These are phyloP conservation scores for Hirtodrosophila confusa DNA, from an alignment of 2,888 invertebrate genomes.

Conservation along the genomic window DNA sequence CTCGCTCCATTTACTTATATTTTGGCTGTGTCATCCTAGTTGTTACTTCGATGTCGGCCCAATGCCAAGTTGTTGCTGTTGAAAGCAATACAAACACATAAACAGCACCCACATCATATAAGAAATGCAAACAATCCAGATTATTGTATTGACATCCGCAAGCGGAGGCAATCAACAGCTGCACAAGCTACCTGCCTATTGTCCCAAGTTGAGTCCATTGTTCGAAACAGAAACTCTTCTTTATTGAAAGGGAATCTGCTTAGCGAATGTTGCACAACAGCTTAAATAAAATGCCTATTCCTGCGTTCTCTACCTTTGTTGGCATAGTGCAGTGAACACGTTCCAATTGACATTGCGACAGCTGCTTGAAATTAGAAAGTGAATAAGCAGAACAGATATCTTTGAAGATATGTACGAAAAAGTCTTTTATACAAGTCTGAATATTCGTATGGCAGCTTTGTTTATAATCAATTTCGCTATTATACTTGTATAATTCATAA, in stretches of 20 bases:
- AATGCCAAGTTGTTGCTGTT: slow-evolving; percentile 7
- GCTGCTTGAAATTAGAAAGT: slow-evolving; percentile 17
- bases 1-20: background rate
- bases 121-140: slow-evolving; percentile 12
- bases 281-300: background rate
- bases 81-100: slow-evolving; percentile 4
- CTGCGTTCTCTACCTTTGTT: background rate
- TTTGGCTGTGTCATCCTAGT: background rate
- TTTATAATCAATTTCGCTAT: too few species aligned
- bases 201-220: slow-evolving; percentile 11
- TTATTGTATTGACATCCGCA: slow-evolving; percentile 17
- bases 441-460: too few species aligned
- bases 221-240: background rate
- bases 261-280: slow-evolving; percentile 19
- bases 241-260: slow-evolving; percentile 16
- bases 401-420: too few species aligned
- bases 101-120: slow-evolving; percentile 6
- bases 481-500: too few species aligned
- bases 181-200: slow-evolving; percentile 16
- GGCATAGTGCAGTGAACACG: slow-evolving; percentile 7
- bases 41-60: background rate
- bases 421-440: too few species aligned
- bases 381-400: background rate
- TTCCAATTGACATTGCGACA: slow-evolving; percentile 31
- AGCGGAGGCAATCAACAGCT: slow-evolving; percentile 31